These are phyloP conservation scores for Dromococcyx pavoninus DNA, from an alignment of 2,797 vertebrate genomes.

Conservation along the genomic window DNA sequence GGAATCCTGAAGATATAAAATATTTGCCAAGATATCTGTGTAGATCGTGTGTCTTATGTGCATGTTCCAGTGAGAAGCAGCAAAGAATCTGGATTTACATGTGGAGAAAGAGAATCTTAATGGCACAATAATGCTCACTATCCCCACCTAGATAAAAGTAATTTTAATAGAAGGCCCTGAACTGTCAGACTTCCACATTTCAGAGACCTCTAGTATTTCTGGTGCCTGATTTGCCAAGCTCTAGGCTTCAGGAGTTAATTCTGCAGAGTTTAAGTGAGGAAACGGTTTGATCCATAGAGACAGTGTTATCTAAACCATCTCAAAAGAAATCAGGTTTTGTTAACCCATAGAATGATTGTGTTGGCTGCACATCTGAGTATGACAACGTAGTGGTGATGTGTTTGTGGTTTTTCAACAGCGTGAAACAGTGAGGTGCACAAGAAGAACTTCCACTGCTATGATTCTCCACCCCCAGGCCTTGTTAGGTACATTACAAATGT, in stretches of 20 bases:
- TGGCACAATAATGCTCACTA: background rate
- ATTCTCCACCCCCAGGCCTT: background rate
- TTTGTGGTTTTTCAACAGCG: background rate
- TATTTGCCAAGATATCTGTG: background rate
- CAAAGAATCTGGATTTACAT: background rate
- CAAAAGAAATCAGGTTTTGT: background rate
- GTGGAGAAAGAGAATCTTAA: background rate
- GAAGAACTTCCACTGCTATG: background rate
- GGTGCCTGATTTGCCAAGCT: background rate
- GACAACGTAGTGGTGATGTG: background rate
- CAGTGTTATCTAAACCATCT: background rate
- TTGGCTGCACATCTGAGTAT: background rate
- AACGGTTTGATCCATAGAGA: background rate
- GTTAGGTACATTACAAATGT: background rate
- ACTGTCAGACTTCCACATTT: background rate
- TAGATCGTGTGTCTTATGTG: background rate
- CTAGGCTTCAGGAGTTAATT: background rate
- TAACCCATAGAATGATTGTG: background rate
- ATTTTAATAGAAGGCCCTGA: background rate
- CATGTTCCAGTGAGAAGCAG: background rate
- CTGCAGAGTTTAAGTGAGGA: background rate
- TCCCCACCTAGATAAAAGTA: background rate
- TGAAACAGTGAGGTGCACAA: background rate
- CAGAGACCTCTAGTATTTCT: background rate
- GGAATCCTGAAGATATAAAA: background rate